A percentile compares a stretch with the other conserved stretches of the same genome.
Evolutionary conservation across 2,797 vertebrate species (phyloP).

Genomic region (Trachurus trachurus): DNA sequence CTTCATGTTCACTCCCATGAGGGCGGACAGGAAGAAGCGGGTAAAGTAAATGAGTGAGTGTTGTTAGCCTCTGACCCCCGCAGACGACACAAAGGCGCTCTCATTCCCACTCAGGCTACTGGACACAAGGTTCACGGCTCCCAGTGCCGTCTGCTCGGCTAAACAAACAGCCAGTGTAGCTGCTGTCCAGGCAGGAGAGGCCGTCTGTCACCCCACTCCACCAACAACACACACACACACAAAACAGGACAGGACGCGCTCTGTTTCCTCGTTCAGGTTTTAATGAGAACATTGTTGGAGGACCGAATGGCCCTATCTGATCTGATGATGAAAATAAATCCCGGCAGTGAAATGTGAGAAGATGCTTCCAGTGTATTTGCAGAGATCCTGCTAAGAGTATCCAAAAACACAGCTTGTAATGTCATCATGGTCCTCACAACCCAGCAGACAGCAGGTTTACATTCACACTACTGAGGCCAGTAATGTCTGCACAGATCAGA

Average conservation of each 20-base stretch:
- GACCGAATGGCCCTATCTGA: background rate
- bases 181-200: background rate
- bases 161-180: constrained; percentile 38
- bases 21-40: constrained; percentile 21
- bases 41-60: constrained; percentile 35
- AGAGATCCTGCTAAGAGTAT: background rate
- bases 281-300: background rate
- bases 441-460: background rate
- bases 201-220: background rate
- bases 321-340: constrained; percentile 4
- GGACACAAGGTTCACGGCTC: background rate
- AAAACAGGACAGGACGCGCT: background rate
- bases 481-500: background rate
- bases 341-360: constrained; percentile 34
- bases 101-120: constrained; percentile 22
- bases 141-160: constrained; percentile 10
- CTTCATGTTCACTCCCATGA: constrained; percentile 13
- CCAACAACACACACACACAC: constrained; percentile 1
- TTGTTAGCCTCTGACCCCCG: constrained; percentile 56
- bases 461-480: background rate
- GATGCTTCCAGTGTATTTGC: background rate
- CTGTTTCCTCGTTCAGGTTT: background rate
- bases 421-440: constrained; percentile 17
- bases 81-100: constrained; percentile 51
- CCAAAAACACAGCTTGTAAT: constrained; percentile 25